These are phyloP conservation scores for Lasioglossum figueresi DNA, from an alignment of 2,888 invertebrate genomes.

Conservation along the genomic window DNA sequence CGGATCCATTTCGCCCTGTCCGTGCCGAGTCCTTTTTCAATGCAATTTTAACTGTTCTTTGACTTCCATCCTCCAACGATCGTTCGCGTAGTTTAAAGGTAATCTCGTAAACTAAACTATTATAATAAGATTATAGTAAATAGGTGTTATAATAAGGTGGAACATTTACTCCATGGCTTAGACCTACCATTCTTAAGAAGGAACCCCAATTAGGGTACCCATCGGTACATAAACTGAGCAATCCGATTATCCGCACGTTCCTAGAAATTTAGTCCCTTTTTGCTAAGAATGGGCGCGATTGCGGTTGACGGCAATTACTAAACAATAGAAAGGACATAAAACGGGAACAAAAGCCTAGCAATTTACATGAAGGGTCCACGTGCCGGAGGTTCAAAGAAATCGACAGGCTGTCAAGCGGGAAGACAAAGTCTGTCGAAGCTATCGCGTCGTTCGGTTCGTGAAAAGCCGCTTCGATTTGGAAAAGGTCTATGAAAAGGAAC, in stretches of 20 bases:
- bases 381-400: background rate
- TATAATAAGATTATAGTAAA: no score
- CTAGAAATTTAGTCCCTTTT: background rate
- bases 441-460: background rate
- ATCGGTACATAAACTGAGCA: background rate
- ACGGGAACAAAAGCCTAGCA: background rate
- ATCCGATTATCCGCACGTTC: background rate
- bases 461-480: slow-evolving; percentile 5
- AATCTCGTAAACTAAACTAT: no score
- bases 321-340: background rate
- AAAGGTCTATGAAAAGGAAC: slow-evolving; percentile 3
- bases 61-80: no score
- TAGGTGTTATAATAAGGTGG: no score
- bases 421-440: slow-evolving; percentile 8
- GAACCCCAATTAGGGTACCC: background rate
- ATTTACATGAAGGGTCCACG: background rate
- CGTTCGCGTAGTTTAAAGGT: no score
- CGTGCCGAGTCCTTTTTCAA: background rate
- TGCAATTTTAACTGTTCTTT: background rate
- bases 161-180: background rate
- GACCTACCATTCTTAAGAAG: background rate
- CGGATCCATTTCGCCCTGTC: background rate
- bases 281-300: no score
- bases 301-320: background rate
- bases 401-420: background rate